Conservation (phyloP, 1,140 invertebrate genomes). For the Conus ventricosus region DNA sequence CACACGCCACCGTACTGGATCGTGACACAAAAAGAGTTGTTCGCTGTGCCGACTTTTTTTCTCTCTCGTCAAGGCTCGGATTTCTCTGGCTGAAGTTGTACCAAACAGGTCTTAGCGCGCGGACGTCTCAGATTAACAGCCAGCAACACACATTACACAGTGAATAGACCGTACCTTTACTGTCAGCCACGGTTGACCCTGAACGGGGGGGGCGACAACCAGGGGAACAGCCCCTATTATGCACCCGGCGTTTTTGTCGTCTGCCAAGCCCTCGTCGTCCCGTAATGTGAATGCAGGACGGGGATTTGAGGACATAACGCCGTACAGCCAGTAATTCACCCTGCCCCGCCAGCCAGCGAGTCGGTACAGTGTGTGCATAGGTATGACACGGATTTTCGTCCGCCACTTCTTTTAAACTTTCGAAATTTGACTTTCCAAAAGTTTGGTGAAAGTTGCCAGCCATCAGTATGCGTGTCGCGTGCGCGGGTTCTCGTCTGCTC, state of each 20-base stretch:
- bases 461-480: background rate
- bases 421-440: background rate
- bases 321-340: background rate
- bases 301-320: slow-evolving; percentile 8
- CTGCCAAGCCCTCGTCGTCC: background rate
- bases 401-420: background rate
- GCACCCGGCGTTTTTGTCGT: slow-evolving; percentile 19
- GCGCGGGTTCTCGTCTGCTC: background rate
- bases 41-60: background rate
- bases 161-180: background rate
- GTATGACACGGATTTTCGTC: background rate
- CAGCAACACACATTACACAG: background rate
- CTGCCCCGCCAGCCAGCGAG: background rate
- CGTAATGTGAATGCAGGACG: background rate
- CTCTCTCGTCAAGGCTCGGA: background rate
- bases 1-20: background rate
- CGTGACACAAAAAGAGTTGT: background rate
- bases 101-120: background rate
- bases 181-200: background rate
- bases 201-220: background rate
- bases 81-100: background rate
- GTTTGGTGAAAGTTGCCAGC: background rate
- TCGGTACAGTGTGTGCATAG: background rate
- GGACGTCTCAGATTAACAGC: slow-evolving; percentile 5
- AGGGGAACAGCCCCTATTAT: background rate